phyloP scores from a whole-genome alignment of 2,797 vertebrate genomes.

The Nyctalus aviator region DNA sequence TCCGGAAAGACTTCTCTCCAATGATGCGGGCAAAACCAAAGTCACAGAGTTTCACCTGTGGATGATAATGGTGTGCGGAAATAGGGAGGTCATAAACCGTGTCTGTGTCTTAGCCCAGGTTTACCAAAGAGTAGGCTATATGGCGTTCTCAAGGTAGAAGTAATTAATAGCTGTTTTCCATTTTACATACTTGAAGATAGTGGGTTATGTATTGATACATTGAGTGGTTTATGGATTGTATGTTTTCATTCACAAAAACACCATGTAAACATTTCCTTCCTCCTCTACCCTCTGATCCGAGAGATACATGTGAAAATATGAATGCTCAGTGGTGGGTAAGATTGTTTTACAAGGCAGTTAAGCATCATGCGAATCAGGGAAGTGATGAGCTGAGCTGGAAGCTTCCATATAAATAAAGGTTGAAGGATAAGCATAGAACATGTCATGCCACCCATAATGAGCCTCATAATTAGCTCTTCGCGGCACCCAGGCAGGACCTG shows the following conservation, averaged over 20 bases:
- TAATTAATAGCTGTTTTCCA: background rate
- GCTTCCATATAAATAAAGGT: background rate
- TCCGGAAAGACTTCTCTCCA: conserved; percentile 97
- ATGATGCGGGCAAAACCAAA: conserved; percentile 98
- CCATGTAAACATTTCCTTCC: background rate
- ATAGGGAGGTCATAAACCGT: background rate
- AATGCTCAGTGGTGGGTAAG: background rate
- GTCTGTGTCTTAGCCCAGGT: background rate
- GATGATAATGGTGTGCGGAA: conserved; percentile 60
- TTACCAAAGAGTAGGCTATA: background rate
- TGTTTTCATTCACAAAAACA: conserved; percentile 43
- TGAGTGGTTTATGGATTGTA: background rate
- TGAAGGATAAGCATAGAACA: background rate
- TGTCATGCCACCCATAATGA: background rate
- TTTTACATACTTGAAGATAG: background rate
- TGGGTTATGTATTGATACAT: background rate
- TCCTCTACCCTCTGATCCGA: fast-evolving
- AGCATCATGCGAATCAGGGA: background rate
- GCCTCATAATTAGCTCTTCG: background rate
- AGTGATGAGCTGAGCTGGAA: background rate
- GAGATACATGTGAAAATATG: conserved; percentile 12
- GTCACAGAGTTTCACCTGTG: conserved; percentile 97
- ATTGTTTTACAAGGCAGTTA: background rate
- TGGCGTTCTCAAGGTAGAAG: background rate
- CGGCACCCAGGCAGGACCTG: background rate